Evolutionary conservation across 2,888 invertebrate genomes (phyloP), one percentile per base, ranked within the genome.

Genomic region (Sympetrum striolatum): DNA sequence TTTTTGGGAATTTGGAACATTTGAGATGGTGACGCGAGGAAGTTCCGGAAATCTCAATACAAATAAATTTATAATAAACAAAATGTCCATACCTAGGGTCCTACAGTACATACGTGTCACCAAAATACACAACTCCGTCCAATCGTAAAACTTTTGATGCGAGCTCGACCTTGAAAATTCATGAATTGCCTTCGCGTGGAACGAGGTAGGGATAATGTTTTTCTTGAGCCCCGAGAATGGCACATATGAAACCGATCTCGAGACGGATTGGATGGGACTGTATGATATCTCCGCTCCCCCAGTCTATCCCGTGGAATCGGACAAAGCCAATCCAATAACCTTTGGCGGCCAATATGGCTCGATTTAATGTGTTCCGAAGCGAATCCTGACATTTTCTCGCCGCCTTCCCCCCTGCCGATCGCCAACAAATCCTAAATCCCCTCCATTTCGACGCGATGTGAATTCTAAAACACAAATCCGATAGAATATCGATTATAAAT

Each of bases 291-390:
- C 37, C 64, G 48, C 60, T 53, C n/a, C 58, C n/a, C 37, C 0
- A n/a, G 10, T 18, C 58, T 86, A 86, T 86, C 86, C 86, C 64
- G n/a, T 15, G 22, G 35, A 58, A 82, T 82, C 39, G 86, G 60
- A 37, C 14, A 48, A 60, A 60, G 60, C 37, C 86, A 86, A 86
- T 86, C 86, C 86, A 86, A 86, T 86, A 86, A 37, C 64, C 60
- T n/a, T n/a, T n/a, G 86, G 18, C 60, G 86, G 37, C 86, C 86
- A 86, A 86, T 86, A 86, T 64, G 64, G 86, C 60, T 60, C 18
- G 31, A 31, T 60, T 86, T 60, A 86, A 60, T 64, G 60, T 31
- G 31, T 37, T 35, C 35, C 35, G 25, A 22, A 2, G 64, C 22
- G 64, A 64, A 25, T n/a, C 22, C 86, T 37, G 60, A 35, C 14